A percentile compares a stretch with the other conserved stretches of the same genome.
These are phyloP conservation scores for Chloebia gouldiae DNA, from an alignment of 2,113 vertebrate genomes.

Conservation along the genomic window DNA sequence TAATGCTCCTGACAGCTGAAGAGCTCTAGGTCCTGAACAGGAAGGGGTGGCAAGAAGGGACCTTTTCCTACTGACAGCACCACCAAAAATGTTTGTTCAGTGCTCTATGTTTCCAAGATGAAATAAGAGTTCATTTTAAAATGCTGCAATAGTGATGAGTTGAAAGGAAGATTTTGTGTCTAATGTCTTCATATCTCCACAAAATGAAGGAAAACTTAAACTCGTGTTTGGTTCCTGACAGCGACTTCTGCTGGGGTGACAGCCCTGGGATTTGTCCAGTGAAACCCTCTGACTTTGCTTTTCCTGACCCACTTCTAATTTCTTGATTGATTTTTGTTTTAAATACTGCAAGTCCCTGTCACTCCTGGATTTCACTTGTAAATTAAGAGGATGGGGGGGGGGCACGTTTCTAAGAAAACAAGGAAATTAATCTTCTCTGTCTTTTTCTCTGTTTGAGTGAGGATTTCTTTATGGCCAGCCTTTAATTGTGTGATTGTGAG, in stretches of 20 bases:
- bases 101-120: background rate
- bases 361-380: background rate
- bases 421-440: background rate
- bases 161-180: background rate
- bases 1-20: background rate
- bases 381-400: fast-evolving
- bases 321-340: background rate
- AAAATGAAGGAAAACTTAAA: background rate
- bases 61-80: background rate
- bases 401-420: background rate
- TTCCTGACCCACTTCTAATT: background rate
- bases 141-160: background rate
- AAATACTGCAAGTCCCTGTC: background rate
- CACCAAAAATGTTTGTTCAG: background rate
- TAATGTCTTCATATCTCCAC: background rate
- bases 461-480: background rate
- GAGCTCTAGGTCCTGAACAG: background rate
- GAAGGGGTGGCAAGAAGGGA: background rate
- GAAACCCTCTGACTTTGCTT: background rate
- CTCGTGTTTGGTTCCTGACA: background rate
- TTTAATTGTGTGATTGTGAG: background rate
- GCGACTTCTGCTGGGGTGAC: background rate
- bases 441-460: background rate
- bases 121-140: background rate
- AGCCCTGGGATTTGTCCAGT: background rate